Base-by-base conservation (phyloP, 2,888 invertebrate species). In the Hoplodrina ambigua region DNA sequence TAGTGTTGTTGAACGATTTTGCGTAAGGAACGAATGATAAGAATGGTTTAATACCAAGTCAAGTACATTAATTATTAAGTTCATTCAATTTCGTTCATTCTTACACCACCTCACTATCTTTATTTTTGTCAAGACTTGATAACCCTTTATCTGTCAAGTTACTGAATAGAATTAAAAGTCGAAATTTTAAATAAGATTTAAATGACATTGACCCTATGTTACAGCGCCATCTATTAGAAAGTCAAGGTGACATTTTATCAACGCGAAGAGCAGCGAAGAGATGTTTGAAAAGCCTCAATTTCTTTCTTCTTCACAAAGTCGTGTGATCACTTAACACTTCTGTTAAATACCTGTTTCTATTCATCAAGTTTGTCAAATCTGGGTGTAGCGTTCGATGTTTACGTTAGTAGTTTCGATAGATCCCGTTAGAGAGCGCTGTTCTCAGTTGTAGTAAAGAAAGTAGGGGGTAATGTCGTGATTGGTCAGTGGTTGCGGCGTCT, bases 221-320 rank as follows among this genome's bases (percentile, higher is more conserved):
- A 0, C 17, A 70, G 49, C 80, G 78, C 75, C 78, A 78, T 78
- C 78, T 78, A 15, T 58, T n/a, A 57, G 55, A 59, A 70, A 57
- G n/a, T 37, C n/a, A 7, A 4, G 17, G 25, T 19, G 10, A 52
- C n/a, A 37, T 60, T 46, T n/a, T 5, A n/a, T 17, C 52, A 20
- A 57, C 25, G 1, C 20, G 7, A 6, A 25, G 15, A 20, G 6
- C 41, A n/a, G 3, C 49, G 10, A 60, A 19, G 37, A n/a, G 8
- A 13, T 69, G 5, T 55, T 25, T 33, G 6, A 4, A 52, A 53
- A 52, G 15, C 13, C 4, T 17, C 4, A 5, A n/a, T 4, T n/a
- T 30, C 41, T 52, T 2, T 46, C 13, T 25, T 19, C 55, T 33
- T 41, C 20, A 15, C 3, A n/a, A 58, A 20, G 17, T 46, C 30